phyloP scores from a whole-genome alignment of 2,888 invertebrate species.

The Temnothorax unifasciatus region DNA sequence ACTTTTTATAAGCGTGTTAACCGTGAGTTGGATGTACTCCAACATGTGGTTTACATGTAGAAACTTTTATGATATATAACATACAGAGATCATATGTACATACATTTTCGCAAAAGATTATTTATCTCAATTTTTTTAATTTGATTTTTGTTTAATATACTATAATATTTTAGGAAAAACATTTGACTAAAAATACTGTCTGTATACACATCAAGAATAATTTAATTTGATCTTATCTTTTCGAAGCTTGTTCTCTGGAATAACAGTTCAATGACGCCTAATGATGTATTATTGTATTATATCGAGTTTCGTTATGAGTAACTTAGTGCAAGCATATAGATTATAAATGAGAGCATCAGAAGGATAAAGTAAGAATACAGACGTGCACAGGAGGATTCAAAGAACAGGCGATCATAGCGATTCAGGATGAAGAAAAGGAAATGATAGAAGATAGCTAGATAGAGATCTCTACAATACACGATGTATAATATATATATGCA shows the following conservation, averaged over 20 bases:
- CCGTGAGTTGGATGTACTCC: no score
- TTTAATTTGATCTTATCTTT: neutral
- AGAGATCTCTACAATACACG: neutral
- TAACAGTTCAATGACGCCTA: neutral
- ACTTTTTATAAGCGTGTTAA: no score
- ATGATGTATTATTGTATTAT: neutral
- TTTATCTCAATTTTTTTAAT: neutral
- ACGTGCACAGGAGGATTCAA: neutral
- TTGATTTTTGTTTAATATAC: neutral
- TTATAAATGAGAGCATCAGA: conserved; percentile 1
- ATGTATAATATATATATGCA: neutral
- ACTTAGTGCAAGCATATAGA: neutral
- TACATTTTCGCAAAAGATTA: neutral
- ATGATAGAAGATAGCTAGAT: conserved; percentile 10
- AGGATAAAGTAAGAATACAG: neutral
- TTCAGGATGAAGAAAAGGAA: conserved; percentile 11
- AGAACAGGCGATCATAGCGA: conserved; percentile 17
- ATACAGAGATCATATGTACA: neutral
- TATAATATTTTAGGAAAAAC: neutral
- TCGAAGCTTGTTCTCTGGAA: neutral
- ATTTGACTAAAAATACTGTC: neutral
- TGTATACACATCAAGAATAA: neutral
- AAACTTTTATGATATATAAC: neutral
- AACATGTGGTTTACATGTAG: neutral
- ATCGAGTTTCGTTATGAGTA: neutral